Base-by-base conservation (phyloP, 92 coral and sea anemone species). In the Zoanthus sansibaricus region DNA sequence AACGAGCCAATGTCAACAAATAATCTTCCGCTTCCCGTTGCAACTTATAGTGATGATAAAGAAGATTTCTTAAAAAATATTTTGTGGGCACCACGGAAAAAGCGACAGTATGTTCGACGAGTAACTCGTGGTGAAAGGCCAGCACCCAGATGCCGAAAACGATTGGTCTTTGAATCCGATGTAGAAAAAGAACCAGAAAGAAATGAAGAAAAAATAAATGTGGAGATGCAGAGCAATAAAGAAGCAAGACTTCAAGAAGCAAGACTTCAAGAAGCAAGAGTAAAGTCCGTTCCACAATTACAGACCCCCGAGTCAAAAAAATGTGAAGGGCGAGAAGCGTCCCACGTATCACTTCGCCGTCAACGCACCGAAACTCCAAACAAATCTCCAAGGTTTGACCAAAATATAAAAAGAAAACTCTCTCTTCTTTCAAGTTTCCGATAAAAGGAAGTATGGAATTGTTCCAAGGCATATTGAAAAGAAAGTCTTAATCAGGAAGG, bases 71-170 rank as follows among this genome's bases (percentile, higher is more conserved):
- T 44, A 64, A 80, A 52, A 20, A 58, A 80, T 59, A 80, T 80
- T 80, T 42, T 80, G 75, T 80, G 85, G 85, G 85, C 85, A 21
- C 85, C 85, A 49, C 85, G 85, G 47, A 80, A 80, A 75, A 80
- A 66, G 75, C 59, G 85, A 80, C 74, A 68, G 52, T 78, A 49
- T 11, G 12, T 47, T 80, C 85, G 85, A 80, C 85, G 85, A 66
- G 71, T 72, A 49, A 17, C 75, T 79, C 84, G 74, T 30, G 75
- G 75, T 45, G 74, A 80, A 46, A 46, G 45, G 73, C 62, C 75
- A 9, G 62, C 31, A 64, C 73, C 85, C 11, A 64, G 31, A 10
- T 80, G 85, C 55, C 75, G 85, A 16, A 80, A 80, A 32, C 75
- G 85, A 46, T 49, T 80, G 45, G 58, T 80, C 14, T 80, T 80